phyloP scores from a whole-genome alignment of 2,113 vertebrate species.

The Carassius auratus region DNA sequence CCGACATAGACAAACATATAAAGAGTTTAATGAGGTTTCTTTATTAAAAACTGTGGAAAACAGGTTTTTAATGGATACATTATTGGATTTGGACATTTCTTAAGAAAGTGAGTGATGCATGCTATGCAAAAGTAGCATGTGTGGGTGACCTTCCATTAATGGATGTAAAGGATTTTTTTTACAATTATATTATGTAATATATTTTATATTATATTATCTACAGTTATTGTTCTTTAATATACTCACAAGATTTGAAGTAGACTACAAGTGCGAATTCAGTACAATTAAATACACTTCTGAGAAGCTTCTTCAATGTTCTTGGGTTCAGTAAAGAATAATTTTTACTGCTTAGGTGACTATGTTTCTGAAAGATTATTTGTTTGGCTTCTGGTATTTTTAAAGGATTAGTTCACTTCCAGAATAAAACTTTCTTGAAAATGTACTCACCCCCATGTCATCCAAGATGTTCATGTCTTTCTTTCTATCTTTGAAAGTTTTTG shows the following conservation, averaged over 20 bases:
- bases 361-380: background rate
- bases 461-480: too few species aligned
- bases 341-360: background rate
- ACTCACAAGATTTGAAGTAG: too few species aligned
- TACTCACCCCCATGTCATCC: too few species aligned
- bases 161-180: too few species aligned
- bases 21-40: background rate
- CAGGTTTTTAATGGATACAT: background rate
- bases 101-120: background rate
- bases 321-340: too few species aligned
- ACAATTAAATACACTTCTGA: background rate
- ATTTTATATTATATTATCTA: too few species aligned
- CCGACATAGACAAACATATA: background rate
- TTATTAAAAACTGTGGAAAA: background rate
- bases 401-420: too few species aligned
- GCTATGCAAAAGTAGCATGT: background rate
- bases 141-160: background rate
- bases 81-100: background rate
- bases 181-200: too few species aligned
- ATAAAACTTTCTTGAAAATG: too few species aligned
- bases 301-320: background rate
- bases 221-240: too few species aligned
- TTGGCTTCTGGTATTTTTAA: background rate
- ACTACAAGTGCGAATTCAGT: background rate
- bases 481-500: too few species aligned